phyloP scores from a whole-genome alignment of 2,797 vertebrate species.

The Varecia variegata region DNA sequence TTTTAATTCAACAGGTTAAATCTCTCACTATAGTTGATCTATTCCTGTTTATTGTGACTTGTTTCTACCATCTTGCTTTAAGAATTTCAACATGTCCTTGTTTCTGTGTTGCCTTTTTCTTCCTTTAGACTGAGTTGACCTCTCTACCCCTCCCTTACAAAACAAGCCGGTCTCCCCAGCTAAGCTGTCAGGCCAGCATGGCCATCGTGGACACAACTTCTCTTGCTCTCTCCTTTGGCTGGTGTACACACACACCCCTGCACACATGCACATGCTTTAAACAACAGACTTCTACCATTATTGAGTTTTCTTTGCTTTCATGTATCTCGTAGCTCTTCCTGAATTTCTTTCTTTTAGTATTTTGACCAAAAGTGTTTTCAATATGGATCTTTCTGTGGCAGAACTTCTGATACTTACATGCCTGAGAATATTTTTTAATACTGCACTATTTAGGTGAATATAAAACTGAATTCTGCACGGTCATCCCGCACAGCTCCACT shows the following conservation, averaged over 20 bases:
- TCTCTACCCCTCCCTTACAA: neutral
- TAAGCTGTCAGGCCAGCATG: neutral
- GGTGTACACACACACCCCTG: accelerated
- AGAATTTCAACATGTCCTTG: neutral
- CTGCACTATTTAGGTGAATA: neutral
- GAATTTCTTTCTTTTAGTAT: neutral
- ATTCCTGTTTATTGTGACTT: neutral
- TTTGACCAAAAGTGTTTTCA: neutral
- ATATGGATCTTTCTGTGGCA: neutral
- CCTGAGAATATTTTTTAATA: neutral
- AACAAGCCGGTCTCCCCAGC: neutral
- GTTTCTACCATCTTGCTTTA: neutral
- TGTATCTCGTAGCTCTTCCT: neutral
- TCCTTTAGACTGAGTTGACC: neutral
- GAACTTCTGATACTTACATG: neutral
- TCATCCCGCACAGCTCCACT: accelerated
- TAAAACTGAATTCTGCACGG: neutral
- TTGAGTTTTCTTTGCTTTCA: neutral
- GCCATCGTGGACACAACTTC: accelerated
- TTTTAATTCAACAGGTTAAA: neutral
- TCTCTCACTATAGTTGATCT: neutral
- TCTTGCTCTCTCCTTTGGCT: neutral
- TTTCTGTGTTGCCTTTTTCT: neutral
- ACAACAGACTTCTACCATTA: neutral
- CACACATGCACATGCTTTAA: neutral